Evolutionary conservation across 1,140 invertebrate genomes (phyloP).

Genomic region (Dendroctonus valens): DNA sequence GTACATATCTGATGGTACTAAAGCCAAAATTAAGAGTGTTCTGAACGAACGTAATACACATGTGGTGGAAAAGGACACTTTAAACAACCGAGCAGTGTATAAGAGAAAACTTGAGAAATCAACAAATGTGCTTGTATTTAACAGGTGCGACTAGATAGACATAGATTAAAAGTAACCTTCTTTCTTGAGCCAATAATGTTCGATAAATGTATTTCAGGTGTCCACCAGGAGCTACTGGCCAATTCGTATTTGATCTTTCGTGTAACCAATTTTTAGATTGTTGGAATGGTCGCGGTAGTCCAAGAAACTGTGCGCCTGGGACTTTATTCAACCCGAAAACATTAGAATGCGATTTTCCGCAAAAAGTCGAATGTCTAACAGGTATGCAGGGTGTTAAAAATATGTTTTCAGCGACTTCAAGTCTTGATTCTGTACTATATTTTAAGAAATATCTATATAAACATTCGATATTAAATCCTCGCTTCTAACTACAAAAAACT

Average conservation of each 20-base stretch:
- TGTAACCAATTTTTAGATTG: constrained; percentile 71
- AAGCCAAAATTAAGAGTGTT: constrained; percentile 25
- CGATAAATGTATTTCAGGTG: constrained; percentile 46
- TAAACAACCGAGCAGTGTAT: constrained; percentile 28
- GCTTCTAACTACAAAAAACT: too few species aligned
- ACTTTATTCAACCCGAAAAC: constrained; percentile 65
- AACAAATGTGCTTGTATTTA: constrained; percentile 23
- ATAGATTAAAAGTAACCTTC: not conserved
- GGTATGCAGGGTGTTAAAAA: constrained; percentile 15
- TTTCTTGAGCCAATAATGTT: constrained; percentile 1
- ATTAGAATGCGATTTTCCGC: constrained; percentile 62
- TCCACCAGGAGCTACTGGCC: constrained; percentile 57
- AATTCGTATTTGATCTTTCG: constrained; percentile 60
- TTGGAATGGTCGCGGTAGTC: constrained; percentile 58
- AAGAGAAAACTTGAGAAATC: constrained; percentile 24
- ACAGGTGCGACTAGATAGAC: constrained; percentile 12
- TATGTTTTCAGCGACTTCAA: too few species aligned
- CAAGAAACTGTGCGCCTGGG: constrained; percentile 64
- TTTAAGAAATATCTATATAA: too few species aligned
- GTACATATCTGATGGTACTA: constrained; percentile 18
- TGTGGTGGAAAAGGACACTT: constrained; percentile 27
- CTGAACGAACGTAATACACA: constrained; percentile 25
- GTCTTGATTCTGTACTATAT: too few species aligned
- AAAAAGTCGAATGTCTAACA: constrained; percentile 61
- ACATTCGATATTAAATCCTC: too few species aligned